Base-by-base conservation (phyloP, 2,113 vertebrate genomes). In the Narcine bancroftii region DNA sequence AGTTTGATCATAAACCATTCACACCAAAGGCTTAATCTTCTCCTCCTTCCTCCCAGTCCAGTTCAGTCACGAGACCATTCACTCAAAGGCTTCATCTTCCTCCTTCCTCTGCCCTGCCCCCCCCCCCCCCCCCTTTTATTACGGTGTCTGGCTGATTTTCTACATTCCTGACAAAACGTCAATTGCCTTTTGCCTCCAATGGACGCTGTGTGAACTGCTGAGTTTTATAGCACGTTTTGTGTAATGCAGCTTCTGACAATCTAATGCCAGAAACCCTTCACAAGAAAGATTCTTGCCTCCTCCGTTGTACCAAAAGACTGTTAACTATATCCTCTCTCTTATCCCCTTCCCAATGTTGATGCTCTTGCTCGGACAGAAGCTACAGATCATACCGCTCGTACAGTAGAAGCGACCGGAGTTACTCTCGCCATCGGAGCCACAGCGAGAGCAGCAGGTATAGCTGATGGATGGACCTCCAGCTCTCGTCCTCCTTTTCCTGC, bases 391-490 rank as follows among this genome's bases (percentile, higher is more conserved):
- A 96, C 0, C 96, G 95, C 92, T 99, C 98, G 0, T 97, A 98
- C 95, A 99, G 97, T 50, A 95, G 96, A 93, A 97, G 96, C 3
- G 96, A 97, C 21, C 96, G 97, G 94, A 99, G 98, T 92, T 97
- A 97, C 26, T 99, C 97, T 33, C 96, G 97, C 93, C 95, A 93
- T 63, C 96, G 98, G 47, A 98, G 98, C 92, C 97, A 95, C 95
- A 99, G 98, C 36, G 96, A 95, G 93, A 98, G 98, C 96, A 98
- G 97, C 93, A 95, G 97, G 94, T 98, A 98, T 63, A 98, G 97
- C 93, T 98, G 96, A 98, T 93, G 92, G 45, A 83, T n/a, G 15
- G 21, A 36, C n/a, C 75, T 9, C n/a, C 11, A 29, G 2, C 77
- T 29, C n/a, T 5, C 7, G 5, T 65, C 36, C 6, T 76, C 2